Conservation (phyloP, 30 jellyfish, hydroid and myxozoan species). For the Aurelia sp. region DNA sequence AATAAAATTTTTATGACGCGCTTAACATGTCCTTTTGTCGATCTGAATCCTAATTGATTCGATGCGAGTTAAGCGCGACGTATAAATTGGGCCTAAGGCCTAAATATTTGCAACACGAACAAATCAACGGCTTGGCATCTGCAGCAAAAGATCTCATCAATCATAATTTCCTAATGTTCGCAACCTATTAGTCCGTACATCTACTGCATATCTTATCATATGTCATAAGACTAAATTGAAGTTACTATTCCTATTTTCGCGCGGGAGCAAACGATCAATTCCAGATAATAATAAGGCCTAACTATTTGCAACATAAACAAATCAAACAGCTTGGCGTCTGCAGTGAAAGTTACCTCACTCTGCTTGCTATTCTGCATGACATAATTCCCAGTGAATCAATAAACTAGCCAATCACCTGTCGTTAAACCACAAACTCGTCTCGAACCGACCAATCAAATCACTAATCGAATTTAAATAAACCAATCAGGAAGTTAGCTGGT, state of each 20-base stretch:
- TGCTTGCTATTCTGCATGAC: conserved; percentile 45
- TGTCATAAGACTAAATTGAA: too few species aligned
- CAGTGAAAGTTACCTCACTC: conserved; percentile 52
- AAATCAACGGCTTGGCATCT: not conserved
- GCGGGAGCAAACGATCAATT: not conserved
- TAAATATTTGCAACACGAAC: not conserved
- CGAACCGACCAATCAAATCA: conserved; percentile 49
- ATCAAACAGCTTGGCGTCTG: not conserved
- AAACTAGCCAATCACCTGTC: conserved; percentile 55
- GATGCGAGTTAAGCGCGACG: too few species aligned
- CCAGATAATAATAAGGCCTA: too few species aligned
- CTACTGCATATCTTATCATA: too few species aligned
- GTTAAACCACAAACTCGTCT: conserved; percentile 19
- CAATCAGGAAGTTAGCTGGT: conserved; percentile 49
- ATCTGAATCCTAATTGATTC: too few species aligned
- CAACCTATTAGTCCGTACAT: too few species aligned
- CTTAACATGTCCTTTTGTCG: too few species aligned
- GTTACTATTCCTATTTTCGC: not conserved
- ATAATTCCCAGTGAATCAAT: conserved; percentile 19
- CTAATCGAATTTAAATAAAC: conserved; percentile 9
- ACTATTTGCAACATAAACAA: not conserved
- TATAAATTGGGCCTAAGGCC: too few species aligned
- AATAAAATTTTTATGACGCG: too few species aligned
- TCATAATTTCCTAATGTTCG: too few species aligned
- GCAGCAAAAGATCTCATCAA: not conserved